Percentiles rank a stretch among this genome's conserved stretches.
These are phyloP conservation scores for Oplegnathus fasciatus DNA, from an alignment of 2,113 vertebrate genomes.

Conservation along the genomic window DNA sequence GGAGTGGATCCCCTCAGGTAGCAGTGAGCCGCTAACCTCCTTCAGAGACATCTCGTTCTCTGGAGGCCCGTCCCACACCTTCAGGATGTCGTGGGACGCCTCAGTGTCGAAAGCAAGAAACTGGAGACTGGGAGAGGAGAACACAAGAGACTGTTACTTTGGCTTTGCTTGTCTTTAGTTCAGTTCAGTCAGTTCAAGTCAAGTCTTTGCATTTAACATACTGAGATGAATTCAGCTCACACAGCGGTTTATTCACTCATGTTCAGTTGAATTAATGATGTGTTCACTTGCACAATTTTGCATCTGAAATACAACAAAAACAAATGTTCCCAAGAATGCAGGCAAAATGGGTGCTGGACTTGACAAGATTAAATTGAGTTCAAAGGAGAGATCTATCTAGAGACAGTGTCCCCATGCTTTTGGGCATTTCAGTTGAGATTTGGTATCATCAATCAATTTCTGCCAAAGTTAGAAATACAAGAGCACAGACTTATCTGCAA, in stretches of 20 bases:
- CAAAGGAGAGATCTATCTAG: conserved; percentile 21
- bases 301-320: conserved; percentile 15
- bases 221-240: background rate
- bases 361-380: conserved; percentile 9
- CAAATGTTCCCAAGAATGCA: background rate
- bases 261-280: conserved; percentile 3
- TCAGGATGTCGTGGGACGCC: conserved; percentile 96
- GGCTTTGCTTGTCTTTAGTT: conserved; percentile 8
- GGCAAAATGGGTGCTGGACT: conserved; percentile 12
- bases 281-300: conserved; percentile 2
- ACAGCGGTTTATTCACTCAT: background rate
- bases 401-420: conserved; percentile 29
- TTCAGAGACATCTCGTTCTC: conserved; percentile 97
- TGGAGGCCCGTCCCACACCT: conserved; percentile 96
- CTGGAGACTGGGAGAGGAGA: conserved; percentile 88
- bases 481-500: conserved; percentile 48
- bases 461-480: conserved; percentile 46
- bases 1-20: conserved; percentile 97
- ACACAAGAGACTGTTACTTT: background rate
- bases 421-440: conserved; percentile 46
- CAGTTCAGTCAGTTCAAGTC: background rate
- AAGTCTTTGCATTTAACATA: conserved; percentile 3
- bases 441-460: conserved; percentile 54
- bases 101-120: conserved; percentile 99
- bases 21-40: conserved; percentile 96